Base-by-base conservation (phyloP, 2,888 invertebrate species). In the Drosophila flavopinicola region DNA sequence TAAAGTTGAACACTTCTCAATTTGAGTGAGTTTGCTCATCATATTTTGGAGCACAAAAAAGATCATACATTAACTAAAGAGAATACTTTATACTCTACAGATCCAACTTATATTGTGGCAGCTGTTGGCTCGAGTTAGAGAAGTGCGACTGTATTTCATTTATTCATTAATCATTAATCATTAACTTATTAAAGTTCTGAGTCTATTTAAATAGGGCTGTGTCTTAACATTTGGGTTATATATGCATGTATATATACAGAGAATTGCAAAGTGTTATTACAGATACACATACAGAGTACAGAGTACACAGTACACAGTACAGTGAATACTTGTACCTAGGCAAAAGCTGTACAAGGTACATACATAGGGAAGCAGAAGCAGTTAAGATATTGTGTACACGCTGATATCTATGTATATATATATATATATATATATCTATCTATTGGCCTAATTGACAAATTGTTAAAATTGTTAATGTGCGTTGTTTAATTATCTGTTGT, bases 371-470 rank as follows among this genome's bases (percentile, higher is more conserved):
- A 20, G 20, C 20, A 20, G 4, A 20, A 20, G 20, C 20, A 20
- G 20, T 20, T 20, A 20, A 20, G 2, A 20, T 20, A 20, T 20
- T 20, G 20, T 20, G 20, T 20, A 20, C 20, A 20, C 20, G 20
- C 20, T 20, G 2, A 20, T 20, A 20, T 20, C 20, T 20, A 20
- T 20, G 20, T 6, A 23, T 23, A 37, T 2, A 24, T 24, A 9
- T 9, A 11, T 23, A 7, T 32, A 32, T 32, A n/a, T n/a, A n/a
- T n/a, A n/a, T n/a, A n/a, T n/a, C n/a, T n/a, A n/a, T n/a, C n/a
- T 20, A 29, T 42, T 27, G 29, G 17, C 29, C 49, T 52, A 52
- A 52, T 52, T 49, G 51, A 49, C 49, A 48, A 49, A 9, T 24
- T 30, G 13, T 23, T 51, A 3, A 11, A 4, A 38, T 7, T 37